Base-by-base conservation (phyloP, 2,888 invertebrate genomes). In the Cylindroiulus punctatus region DNA sequence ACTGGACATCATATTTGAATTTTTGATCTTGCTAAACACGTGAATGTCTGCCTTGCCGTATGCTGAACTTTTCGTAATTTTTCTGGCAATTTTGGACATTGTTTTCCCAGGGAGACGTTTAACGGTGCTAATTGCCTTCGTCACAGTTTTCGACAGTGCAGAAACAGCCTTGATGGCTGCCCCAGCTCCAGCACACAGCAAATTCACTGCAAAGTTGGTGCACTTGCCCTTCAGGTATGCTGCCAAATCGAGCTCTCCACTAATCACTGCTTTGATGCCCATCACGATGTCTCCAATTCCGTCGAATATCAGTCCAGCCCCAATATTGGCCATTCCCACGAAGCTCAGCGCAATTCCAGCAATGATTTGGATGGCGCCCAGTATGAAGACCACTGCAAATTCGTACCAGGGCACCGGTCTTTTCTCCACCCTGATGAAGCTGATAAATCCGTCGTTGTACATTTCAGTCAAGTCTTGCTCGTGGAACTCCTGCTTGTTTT, bases 381-480 rank as follows among this genome's bases (percentile, higher is more conserved):
- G 65, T 7, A 65, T 65, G 22, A 65, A 65, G 26, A 65, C 65
- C 22, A 65, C 65, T 10, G 65, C 65, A 65, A 65, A 65, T 65
- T 2, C 10, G 65, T 65, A 65, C 65, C 65, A 65, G 5, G 65
- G 65, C 65, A 65, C 65, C 26, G 65, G 65, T 12, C 26, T 65
- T 65, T 65, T 65, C 26, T 65, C 65, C 12, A 65, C 26, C 26
- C 26, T 65, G 32, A 83, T 12, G 19, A 83, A 40, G 32, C 19
- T 42, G 32, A 83, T n/a, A 22, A 40, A 83, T 30, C 42, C 83
- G 10, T 22, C 83, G 10, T 42, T 83, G 40, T 83, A 42, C 83
- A 83, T 83, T 1, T 83, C 42, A 42, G 40, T 83, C 40, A 83
- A 42, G 83, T 83, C 83, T n/a, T 32, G n/a, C 26, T 83, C 40